A percentile compares a stretch with the other conserved stretches of the same genome.
phyloP scores from a whole-genome alignment of 1,140 invertebrate genomes.

The Zaprionus inermis region DNA sequence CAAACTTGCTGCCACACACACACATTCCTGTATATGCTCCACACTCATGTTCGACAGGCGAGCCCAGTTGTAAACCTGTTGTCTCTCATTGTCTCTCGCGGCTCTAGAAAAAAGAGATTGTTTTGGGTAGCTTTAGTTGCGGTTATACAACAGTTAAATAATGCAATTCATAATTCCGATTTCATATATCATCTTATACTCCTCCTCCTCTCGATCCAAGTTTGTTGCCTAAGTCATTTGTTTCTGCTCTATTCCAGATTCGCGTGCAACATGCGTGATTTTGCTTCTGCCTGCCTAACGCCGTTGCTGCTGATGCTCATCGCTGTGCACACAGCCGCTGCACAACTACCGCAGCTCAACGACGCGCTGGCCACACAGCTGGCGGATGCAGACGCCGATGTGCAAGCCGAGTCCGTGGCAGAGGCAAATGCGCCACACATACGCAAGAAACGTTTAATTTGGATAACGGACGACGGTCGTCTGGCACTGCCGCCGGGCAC shows the following conservation, averaged over 20 bases:
- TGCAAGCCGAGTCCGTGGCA: slow-evolving; percentile 18
- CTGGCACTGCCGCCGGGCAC: slow-evolving; percentile 92
- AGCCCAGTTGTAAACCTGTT: slow-evolving; percentile 34
- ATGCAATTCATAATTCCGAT: slow-evolving; percentile 45
- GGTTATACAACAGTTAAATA: slow-evolving; percentile 72
- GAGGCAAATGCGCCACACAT: slow-evolving; percentile 86
- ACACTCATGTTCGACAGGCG: not conserved
- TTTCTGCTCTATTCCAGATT: slow-evolving; percentile 6
- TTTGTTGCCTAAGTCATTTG: slow-evolving; percentile 55
- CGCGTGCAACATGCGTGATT: slow-evolving; percentile 36
- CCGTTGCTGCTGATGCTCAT: slow-evolving; percentile 14
- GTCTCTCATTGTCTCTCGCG: not conserved
- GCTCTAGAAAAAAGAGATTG: slow-evolving; percentile 9
- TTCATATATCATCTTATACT: not conserved
- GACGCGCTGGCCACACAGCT: slow-evolving; percentile 56
- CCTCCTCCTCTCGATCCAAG: slow-evolving; percentile 15
- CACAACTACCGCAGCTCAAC: slow-evolving; percentile 36
- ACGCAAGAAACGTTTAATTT: slow-evolving; percentile 91
- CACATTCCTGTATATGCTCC: not conserved
- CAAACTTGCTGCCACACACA: slow-evolving; percentile 11
- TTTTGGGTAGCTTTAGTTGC: slow-evolving; percentile 43
- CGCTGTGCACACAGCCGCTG: slow-evolving; percentile 23
- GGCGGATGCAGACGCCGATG: slow-evolving; percentile 53
- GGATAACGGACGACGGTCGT: slow-evolving; percentile 92
- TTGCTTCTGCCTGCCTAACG: slow-evolving; percentile 30